These are phyloP conservation scores for Gnatocerus cornutus DNA, from an alignment of 2,888 invertebrate genomes.

Conservation along the genomic window DNA sequence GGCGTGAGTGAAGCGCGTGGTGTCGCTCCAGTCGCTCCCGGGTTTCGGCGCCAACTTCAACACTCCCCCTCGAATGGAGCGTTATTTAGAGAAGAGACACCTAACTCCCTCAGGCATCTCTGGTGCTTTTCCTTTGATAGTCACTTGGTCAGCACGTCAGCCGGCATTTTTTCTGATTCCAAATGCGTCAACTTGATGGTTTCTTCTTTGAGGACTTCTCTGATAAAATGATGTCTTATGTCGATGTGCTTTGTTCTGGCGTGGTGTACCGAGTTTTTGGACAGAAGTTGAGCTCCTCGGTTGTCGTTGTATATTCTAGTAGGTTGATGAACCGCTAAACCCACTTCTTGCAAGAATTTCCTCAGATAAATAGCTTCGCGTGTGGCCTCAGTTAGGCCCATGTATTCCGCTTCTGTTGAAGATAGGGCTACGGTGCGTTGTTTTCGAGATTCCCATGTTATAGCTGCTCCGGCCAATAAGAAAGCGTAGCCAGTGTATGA, in stretches of 20 bases:
- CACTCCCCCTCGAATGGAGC: conserved; percentile 2
- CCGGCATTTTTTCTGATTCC: too few species aligned
- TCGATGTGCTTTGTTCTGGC: background rate
- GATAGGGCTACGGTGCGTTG: conserved; percentile 48
- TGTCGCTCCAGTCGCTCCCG: too few species aligned
- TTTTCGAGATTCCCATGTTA: conserved; percentile 49
- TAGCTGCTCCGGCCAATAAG: conserved; percentile 24
- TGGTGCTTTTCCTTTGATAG: background rate
- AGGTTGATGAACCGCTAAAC: background rate
- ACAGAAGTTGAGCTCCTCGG: background rate
- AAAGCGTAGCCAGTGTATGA: conserved; percentile 50
- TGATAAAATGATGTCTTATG: background rate
- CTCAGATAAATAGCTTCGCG: conserved; percentile 44
- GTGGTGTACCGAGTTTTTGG: background rate
- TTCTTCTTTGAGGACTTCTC: background rate
- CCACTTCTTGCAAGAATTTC: background rate
- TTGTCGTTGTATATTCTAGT: background rate
- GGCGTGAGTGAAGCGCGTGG: too few species aligned
- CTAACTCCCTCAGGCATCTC: background rate
- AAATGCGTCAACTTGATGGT: too few species aligned
- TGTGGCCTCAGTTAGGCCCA: conserved; percentile 37
- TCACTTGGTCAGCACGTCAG: background rate
- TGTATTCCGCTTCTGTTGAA: conserved; percentile 50
- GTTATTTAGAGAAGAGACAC: too few species aligned
- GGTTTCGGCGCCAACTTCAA: too few species aligned